Evolutionary conservation across 1,140 invertebrate species (phyloP).

Genomic region (Drosophila oshimai): DNA sequence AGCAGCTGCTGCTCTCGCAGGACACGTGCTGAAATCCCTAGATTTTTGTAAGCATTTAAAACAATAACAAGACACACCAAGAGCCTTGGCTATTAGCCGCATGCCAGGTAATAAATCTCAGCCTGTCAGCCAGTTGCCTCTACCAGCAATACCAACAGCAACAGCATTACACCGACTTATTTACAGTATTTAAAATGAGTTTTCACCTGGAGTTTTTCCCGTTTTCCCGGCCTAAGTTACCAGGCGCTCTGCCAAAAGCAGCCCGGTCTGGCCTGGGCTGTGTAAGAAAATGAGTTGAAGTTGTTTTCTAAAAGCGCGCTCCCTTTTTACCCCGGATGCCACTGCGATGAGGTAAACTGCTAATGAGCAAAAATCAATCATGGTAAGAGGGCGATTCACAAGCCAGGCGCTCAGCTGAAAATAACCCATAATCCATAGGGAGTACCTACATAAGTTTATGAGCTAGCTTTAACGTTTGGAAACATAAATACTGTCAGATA

Average conservation of each 20-base stretch:
- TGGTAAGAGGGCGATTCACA: slow-evolving; percentile 15
- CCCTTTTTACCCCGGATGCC: slow-evolving; percentile 13
- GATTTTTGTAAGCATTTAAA: slow-evolving; percentile 55
- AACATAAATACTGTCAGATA: no score
- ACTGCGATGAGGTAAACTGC: slow-evolving; percentile 29
- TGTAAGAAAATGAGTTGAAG: neutral
- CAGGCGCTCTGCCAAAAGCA: slow-evolving; percentile 18
- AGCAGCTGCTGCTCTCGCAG: slow-evolving; percentile 46
- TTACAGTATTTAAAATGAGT: slow-evolving; percentile 37
- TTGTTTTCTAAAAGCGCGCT: no score
- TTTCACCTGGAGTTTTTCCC: neutral
- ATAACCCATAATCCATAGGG: slow-evolving; percentile 4
- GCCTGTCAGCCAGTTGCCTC: slow-evolving; percentile 59
- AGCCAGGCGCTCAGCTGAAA: neutral
- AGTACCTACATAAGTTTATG: no score
- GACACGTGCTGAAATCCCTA: slow-evolving; percentile 45
- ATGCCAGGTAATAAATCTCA: slow-evolving; percentile 67
- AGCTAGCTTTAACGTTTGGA: no score
- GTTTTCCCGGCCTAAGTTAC: slow-evolving; percentile 40
- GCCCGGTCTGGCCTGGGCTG: slow-evolving; percentile 20
- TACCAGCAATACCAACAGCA: slow-evolving; percentile 8
- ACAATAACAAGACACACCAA: slow-evolving; percentile 48
- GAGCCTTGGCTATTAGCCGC: slow-evolving; percentile 52
- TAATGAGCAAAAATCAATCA: slow-evolving; percentile 33
- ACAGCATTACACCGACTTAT: slow-evolving; percentile 19